phyloP scores from a whole-genome alignment of 2,888 invertebrate species.

The Brachypalpus laphriformis region DNA sequence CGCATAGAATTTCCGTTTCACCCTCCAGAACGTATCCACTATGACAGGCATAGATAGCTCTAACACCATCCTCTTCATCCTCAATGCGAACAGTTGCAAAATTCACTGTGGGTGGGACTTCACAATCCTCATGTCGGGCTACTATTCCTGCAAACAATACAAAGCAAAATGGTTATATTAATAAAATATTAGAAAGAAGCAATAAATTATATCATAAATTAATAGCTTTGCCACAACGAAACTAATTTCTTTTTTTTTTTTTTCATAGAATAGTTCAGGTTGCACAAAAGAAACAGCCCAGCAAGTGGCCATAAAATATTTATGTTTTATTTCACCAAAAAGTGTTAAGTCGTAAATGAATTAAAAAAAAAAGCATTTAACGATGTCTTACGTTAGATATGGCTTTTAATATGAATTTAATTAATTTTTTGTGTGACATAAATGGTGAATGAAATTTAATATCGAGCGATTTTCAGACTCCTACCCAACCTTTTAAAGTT shows the following conservation, averaged over 20 bases:
- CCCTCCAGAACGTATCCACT: conserved; percentile 79
- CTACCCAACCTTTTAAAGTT: neutral
- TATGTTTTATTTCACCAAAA: neutral
- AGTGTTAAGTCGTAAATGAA: conserved; percentile 37
- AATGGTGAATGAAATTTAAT: neutral
- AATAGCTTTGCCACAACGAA: neutral
- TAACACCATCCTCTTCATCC: conserved; percentile 79
- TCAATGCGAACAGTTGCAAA: conserved; percentile 77
- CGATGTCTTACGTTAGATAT: neutral
- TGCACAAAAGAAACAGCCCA: conserved; percentile 3
- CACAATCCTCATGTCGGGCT: conserved; percentile 79
- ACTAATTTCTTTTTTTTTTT: neutral
- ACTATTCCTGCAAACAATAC: conserved; percentile 58
- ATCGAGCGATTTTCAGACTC: neutral
- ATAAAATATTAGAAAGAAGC: neutral
- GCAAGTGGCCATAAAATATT: conserved; percentile 18
- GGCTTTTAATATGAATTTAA: conserved; percentile 27
- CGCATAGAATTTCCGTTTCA: conserved; percentile 78
- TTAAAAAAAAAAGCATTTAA: conserved; percentile 6
- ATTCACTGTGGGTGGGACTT: conserved; percentile 79
- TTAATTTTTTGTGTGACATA: conserved; percentile 4
- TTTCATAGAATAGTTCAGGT: neutral
- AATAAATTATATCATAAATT: conserved; percentile 29
- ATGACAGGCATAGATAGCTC: conserved; percentile 79
- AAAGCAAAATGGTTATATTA: neutral